Conservation (phyloP, 2,888 invertebrate genomes). For the Imbricaverruca yamaguchii region DNA sequence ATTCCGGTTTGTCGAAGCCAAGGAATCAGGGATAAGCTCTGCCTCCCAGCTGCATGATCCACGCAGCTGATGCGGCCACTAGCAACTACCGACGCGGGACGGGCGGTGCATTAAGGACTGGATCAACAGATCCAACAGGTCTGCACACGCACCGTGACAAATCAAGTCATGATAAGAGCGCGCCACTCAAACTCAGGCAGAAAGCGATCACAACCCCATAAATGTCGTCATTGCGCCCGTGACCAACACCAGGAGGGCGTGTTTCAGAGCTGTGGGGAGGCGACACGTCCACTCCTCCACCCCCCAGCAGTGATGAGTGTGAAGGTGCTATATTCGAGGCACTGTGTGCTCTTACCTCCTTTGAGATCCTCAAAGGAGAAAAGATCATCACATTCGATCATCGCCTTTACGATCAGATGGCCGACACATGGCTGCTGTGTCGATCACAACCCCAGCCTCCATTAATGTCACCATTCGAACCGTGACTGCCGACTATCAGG, state of each 20-base stretch:
- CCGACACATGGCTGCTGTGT: background rate
- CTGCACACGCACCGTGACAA: background rate
- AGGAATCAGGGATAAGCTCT: constrained; percentile 22
- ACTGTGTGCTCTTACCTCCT: background rate
- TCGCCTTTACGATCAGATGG: background rate
- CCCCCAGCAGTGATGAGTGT: background rate
- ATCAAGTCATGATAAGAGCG: background rate
- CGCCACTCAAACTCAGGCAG: background rate
- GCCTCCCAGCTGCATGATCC: background rate
- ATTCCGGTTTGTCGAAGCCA: constrained; percentile 21
- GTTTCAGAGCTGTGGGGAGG: background rate
- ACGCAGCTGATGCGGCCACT: background rate
- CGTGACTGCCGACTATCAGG: background rate
- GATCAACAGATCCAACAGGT: background rate
- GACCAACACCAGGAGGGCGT: background rate
- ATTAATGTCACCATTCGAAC: background rate
- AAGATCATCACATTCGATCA: background rate
- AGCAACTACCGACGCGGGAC: background rate
- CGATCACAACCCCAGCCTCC: background rate
- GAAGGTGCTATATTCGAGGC: background rate
- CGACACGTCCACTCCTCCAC: background rate
- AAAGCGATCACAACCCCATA: background rate
- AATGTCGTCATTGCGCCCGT: background rate
- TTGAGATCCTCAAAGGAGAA: background rate
- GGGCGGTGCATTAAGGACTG: too few relatives aligned